Percentiles rank a stretch among this genome's conserved stretches.
These are phyloP conservation scores for Metaphire vulgaris DNA, from an alignment of 1,140 invertebrate genomes.

Conservation along the genomic window DNA sequence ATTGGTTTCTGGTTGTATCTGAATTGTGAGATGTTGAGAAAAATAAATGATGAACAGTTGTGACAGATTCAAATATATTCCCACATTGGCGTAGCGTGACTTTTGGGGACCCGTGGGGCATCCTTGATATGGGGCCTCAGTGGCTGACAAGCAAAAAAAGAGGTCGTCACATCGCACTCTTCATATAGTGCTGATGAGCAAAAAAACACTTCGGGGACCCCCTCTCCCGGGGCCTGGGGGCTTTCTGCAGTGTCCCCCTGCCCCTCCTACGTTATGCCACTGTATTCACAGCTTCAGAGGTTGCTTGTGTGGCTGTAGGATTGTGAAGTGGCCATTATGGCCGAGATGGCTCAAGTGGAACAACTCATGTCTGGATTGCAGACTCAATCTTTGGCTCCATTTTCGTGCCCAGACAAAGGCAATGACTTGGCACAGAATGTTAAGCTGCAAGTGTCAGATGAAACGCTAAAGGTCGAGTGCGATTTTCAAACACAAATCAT, in stretches of 20 bases:
- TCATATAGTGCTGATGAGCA: not conserved
- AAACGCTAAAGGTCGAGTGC: not conserved
- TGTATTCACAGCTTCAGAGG: not conserved
- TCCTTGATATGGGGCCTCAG: no score
- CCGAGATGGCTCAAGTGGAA: not conserved
- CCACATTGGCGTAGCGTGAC: no score
- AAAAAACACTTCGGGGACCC: not conserved
- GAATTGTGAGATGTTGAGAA: no score
- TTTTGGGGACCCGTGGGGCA: no score
- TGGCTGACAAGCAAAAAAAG: not conserved
- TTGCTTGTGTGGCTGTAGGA: not conserved
- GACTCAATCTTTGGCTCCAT: not conserved
- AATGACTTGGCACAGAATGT: not conserved
- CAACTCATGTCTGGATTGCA: not conserved
- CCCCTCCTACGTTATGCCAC: not conserved
- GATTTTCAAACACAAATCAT: not conserved
- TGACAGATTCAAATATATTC: no score
- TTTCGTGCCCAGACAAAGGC: not conserved
- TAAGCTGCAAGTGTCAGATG: not conserved
- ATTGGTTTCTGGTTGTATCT: no score
- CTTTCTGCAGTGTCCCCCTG: not conserved
- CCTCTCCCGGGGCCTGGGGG: no score
- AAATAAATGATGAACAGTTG: no score
- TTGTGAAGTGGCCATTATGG: not conserved
- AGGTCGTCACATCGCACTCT: not conserved